Evolutionary conservation across 2,888 invertebrate genomes (phyloP).

Genomic region (Lissonota sp.): DNA sequence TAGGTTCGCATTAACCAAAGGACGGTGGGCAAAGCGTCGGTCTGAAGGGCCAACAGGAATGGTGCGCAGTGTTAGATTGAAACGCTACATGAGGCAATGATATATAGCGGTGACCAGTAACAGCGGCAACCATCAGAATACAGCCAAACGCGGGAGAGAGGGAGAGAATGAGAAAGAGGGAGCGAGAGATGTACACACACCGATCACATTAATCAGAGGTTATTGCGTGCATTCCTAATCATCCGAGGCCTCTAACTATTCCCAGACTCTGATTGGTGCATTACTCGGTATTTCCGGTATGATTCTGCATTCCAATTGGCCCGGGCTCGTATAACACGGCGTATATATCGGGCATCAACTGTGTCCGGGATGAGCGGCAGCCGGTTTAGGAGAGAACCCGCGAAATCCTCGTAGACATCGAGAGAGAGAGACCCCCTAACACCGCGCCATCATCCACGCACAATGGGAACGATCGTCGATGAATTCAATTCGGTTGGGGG

Average conservation of each 20-base stretch:
- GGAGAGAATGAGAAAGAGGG: slow-evolving; percentile 29
- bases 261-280: slow-evolving; percentile 84
- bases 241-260: slow-evolving; percentile 83
- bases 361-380: slow-evolving; percentile 50
- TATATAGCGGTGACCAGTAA: slow-evolving; percentile 58
- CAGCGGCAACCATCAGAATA: slow-evolving; percentile 57
- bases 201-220: slow-evolving; percentile 84
- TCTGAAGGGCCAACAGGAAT: slow-evolving; percentile 48
- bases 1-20: slow-evolving; percentile 76
- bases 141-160: slow-evolving; percentile 21
- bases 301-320: slow-evolving; percentile 83
- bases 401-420: slow-evolving; percentile 4
- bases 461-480: slow-evolving; percentile 87
- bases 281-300: slow-evolving; percentile 84
- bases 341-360: slow-evolving; percentile 68
- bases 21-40: slow-evolving; percentile 75
- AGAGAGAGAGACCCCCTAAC: slow-evolving; percentile 45
- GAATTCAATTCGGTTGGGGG: slow-evolving; percentile 93
- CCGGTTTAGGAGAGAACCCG: slow-evolving; percentile 46
- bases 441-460: background rate
- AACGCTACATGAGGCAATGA: slow-evolving; percentile 65
- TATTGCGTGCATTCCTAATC: slow-evolving; percentile 84
- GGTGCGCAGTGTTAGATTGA: slow-evolving; percentile 20
- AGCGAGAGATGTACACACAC: slow-evolving; percentile 72
- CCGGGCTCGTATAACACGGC: slow-evolving; percentile 69